Base-by-base conservation (phyloP, 2,888 invertebrate genomes). In the Leucophenga maculata region DNA sequence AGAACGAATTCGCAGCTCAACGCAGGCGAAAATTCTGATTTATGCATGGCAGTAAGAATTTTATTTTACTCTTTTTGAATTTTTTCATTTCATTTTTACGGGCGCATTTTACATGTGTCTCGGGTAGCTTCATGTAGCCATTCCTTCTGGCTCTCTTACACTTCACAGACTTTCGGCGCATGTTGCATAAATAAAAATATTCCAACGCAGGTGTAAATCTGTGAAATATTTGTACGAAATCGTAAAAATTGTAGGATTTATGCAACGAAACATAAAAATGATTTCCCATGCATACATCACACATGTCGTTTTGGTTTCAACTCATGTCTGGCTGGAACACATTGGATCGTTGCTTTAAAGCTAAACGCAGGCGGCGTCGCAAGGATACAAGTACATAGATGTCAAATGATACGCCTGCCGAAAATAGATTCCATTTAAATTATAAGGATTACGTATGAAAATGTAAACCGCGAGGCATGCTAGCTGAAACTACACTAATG, bases 221-320 rank as follows among this genome's bases (percentile, higher is more conserved):
- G 67, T 72, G 68, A 71, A 60, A 39, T 18, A 39, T 39, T 22
- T 57, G 18, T 1, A 16, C 9, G 18, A 8, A 20, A 16, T 32
- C 16, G 62, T 65, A 74, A 71, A 60, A 39, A n/a, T 26, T 79
- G 74, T 57, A 69, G 70, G 72, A 76, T 74, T 76, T 79, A 70
- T 70, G 67, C 69, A 66, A 16, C 13, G 65, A 68, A 69, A 70
- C 67, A 73, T 73, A 67, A 74, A 76, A 71, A 60, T 62, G 68
- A 62, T 68, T 68, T 68, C 55, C 39, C 64, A 11, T 20, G 48
- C 62, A 64, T 20, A 48, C 22, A 20, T 14, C 62, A 46, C 18
- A 11, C 60, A n/a, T 39, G 39, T 39, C 39, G 39, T 39, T 39
- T 39, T 11, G 39, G 39, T 39, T 39, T 26, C 26, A 39, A 9